phyloP scores from a whole-genome alignment of 2,888 invertebrate species.

The Dryobotodes eremita region DNA sequence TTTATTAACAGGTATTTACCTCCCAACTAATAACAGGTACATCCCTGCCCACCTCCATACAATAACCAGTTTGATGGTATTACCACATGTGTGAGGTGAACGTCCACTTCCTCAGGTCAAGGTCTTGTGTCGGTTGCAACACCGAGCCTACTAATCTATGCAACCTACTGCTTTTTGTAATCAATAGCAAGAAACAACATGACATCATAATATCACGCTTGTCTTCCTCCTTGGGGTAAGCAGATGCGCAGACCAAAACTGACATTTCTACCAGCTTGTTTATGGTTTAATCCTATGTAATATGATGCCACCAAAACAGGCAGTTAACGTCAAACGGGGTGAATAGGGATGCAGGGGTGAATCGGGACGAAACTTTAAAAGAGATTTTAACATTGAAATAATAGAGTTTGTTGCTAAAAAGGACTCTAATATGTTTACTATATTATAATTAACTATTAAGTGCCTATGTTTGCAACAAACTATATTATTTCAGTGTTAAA shows the following conservation, averaged over 20 bases:
- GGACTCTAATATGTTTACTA: too few relatives aligned
- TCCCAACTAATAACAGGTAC: constrained; percentile 3
- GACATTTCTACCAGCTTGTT: neutral
- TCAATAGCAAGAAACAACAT: constrained; percentile 24
- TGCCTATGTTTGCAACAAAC: too few relatives aligned
- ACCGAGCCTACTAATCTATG: constrained; percentile 32
- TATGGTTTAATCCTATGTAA: neutral
- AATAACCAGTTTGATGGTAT: constrained; percentile 39
- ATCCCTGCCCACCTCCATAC: constrained; percentile 22
- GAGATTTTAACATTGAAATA: too few relatives aligned
- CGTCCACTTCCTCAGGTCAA: constrained; percentile 51
- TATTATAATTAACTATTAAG: too few relatives aligned
- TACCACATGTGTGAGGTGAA: constrained; percentile 54
- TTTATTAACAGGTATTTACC: constrained; percentile 3
- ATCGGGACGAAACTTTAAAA: too few relatives aligned
- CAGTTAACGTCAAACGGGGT: neutral
- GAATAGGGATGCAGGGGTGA: too few relatives aligned
- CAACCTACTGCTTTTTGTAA: constrained; percentile 53
- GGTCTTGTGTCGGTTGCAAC: constrained; percentile 39
- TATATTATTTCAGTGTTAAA: too few relatives aligned
- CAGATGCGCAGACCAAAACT: neutral
- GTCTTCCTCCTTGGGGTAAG: neutral
- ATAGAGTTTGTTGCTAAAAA: too few relatives aligned
- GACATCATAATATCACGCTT: constrained; percentile 31
- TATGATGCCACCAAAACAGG: neutral